Evolutionary conservation across 2,797 vertebrate species (phyloP), one percentile per base, ranked within the genome.

Genomic region (Phataginus tetradactyla): DNA sequence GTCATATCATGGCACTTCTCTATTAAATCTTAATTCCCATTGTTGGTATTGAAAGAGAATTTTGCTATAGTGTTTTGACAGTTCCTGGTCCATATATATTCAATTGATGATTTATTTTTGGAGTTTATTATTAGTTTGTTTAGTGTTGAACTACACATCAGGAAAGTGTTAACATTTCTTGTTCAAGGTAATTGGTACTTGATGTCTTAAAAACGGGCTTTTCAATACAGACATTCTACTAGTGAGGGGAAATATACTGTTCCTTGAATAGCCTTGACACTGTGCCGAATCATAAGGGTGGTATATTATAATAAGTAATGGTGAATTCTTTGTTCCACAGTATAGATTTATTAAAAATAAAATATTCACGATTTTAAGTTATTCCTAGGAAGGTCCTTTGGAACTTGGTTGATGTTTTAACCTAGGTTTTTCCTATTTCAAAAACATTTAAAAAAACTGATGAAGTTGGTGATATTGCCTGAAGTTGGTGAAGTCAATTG

Each of bases 111-210:
- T 79, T 94, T 92, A 78, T 61, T 92, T 72, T 94, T 83, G 25
- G 42, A 88, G 20, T 64, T 61, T 86, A 29, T 90, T 83, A 23
- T 93, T 89, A 66, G 20, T 83, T 88, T 91, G 74, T 95, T 87
- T 95, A 64, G 77, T 79, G 21, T 90, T 96, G 92, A 42, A 68
- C 27, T 81, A 80, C 21, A 69, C n/a, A 71, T 84, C 37, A 3
- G 71, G 66, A 66, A 93, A 90, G 10, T 69, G 20, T 94, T 97
- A 89, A 91, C 27, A 77, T 91, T 79, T 91, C 45, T 92, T 87
- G 21, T 91, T 84, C 29, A 93, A 90, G 42, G 37, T 71, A 94
- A 84, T 85, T 81, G 34, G 91, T 77, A 86, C 7, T 94, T 74
- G 64, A 66, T 94, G 7, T 91, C 53, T 84, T 88, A 61, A 37